Evolutionary conservation across 2,797 vertebrate genomes (phyloP).

Genomic region (Echeneis naucrates): DNA sequence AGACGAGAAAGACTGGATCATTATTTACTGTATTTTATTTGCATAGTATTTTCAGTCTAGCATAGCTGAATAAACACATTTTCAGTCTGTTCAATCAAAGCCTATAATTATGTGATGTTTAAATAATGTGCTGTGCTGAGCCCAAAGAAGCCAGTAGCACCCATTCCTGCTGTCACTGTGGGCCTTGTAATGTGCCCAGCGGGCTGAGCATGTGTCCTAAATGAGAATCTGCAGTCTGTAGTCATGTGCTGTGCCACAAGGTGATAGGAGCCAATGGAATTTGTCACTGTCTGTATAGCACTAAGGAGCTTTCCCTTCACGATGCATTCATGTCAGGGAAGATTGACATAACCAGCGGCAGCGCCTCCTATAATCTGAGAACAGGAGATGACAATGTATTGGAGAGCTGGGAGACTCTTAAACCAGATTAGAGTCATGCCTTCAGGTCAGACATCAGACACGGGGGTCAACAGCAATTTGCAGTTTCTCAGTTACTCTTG

Average conservation of each 20-base stretch:
- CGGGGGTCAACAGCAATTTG: conserved; percentile 6
- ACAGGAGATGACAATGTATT: conserved; percentile 36
- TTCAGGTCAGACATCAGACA: conserved; percentile 33
- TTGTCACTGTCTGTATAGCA: conserved; percentile 44
- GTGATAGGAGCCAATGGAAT: conserved; percentile 40
- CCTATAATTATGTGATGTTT: conserved; percentile 33
- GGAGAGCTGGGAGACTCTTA: conserved; percentile 4
- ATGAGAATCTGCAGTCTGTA: conserved; percentile 57
- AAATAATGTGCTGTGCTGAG: conserved; percentile 17
- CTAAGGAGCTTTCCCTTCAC: conserved; percentile 54
- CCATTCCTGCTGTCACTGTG: conserved; percentile 23
- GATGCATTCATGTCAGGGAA: conserved; percentile 45
- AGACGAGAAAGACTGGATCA: background rate
- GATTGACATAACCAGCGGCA: conserved; percentile 36
- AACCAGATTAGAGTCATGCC: conserved; percentile 30
- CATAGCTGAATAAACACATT: background rate
- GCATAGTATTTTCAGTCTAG: background rate
- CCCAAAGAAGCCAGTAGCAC: conserved; percentile 58
- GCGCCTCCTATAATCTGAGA: conserved; percentile 33
- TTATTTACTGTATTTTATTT: background rate
- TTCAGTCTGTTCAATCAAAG: background rate
- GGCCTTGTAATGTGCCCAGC: conserved; percentile 16
- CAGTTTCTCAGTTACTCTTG: conserved; percentile 11
- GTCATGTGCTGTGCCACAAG: conserved; percentile 52
- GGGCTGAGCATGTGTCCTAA: conserved; percentile 38